These are phyloP conservation scores for Eubasilissa splendida DNA, from an alignment of 2,888 invertebrate genomes.

Conservation along the genomic window DNA sequence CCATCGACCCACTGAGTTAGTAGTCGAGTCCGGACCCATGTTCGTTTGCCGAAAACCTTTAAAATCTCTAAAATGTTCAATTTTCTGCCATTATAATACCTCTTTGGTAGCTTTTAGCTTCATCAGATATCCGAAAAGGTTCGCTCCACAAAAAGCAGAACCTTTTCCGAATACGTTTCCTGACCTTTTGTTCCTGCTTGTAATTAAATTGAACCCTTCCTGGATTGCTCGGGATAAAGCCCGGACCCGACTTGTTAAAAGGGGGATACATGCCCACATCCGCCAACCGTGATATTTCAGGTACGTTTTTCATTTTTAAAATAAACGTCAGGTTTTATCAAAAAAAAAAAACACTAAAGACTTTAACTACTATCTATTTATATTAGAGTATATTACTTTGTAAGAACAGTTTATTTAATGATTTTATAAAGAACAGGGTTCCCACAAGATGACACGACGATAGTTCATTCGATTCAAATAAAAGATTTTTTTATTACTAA, in stretches of 20 bases:
- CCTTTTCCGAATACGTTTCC: slow-evolving; percentile 37
- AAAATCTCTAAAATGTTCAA: slow-evolving; percentile 18
- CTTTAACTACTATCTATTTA: too few relatives aligned
- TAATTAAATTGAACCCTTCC: slow-evolving; percentile 36
- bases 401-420: too few relatives aligned
- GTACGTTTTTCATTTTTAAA: background rate
- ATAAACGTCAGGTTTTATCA: too few relatives aligned
- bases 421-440: too few relatives aligned
- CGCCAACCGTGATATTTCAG: slow-evolving; percentile 11
- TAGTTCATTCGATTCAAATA: too few relatives aligned
- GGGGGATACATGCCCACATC: background rate
- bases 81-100: slow-evolving; percentile 7
- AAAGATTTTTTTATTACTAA: too few relatives aligned
- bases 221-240: slow-evolving; percentile 16
- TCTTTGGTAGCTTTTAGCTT: slow-evolving; percentile 22
- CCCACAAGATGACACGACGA: too few relatives aligned
- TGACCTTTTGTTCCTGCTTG: slow-evolving; percentile 34
- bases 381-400: too few relatives aligned
- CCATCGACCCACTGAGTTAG: too few relatives aligned
- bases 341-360: too few relatives aligned
- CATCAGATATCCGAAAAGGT: slow-evolving; percentile 38
- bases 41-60: slow-evolving; percentile 16
- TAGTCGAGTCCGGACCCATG: background rate
- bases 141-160: slow-evolving; percentile 24
- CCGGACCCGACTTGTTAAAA: background rate